These are phyloP conservation scores for Battus philenor DNA, from an alignment of 1,140 invertebrate species.

Conservation along the genomic window DNA sequence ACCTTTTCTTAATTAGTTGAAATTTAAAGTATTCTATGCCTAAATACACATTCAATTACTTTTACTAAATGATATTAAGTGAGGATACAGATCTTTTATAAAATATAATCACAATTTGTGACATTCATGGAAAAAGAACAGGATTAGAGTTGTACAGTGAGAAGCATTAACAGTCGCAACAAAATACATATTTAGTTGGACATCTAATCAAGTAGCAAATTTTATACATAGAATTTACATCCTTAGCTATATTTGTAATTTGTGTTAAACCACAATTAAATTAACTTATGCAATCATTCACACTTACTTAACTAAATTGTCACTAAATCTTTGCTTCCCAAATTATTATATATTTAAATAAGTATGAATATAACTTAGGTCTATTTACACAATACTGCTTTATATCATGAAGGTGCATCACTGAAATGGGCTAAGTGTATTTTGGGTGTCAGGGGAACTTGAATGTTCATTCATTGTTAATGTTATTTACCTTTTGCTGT, in stretches of 20 bases:
- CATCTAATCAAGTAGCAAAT: constrained; percentile 21
- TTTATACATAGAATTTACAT: constrained; percentile 68
- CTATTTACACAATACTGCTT: constrained; percentile 71
- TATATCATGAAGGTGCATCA: constrained; percentile 47
- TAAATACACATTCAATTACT: constrained; percentile 41
- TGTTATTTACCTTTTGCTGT: constrained; percentile 68
- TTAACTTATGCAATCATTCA: constrained; percentile 61
- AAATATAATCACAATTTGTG: constrained; percentile 47
- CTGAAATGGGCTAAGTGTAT: constrained; percentile 33
- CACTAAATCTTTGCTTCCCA: constrained; percentile 44
- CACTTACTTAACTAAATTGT: constrained; percentile 40
- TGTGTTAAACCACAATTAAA: constrained; percentile 38
- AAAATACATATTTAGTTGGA: constrained; percentile 41
- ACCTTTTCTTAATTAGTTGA: too few species aligned
- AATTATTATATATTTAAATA: constrained; percentile 44
- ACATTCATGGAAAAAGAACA: constrained; percentile 43
- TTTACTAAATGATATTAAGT: constrained; percentile 37
- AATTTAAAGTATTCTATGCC: constrained; percentile 23
- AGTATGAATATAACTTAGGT: constrained; percentile 37
- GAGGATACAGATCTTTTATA: constrained; percentile 51
- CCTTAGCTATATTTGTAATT: constrained; percentile 22
- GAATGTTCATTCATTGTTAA: constrained; percentile 37
- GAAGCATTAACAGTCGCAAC: constrained; percentile 24
- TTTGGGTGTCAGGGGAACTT: constrained; percentile 26
- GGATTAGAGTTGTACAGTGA: constrained; percentile 39